Conservation (phyloP, 1,140 invertebrate genomes). For the Hestina assimilis region DNA sequence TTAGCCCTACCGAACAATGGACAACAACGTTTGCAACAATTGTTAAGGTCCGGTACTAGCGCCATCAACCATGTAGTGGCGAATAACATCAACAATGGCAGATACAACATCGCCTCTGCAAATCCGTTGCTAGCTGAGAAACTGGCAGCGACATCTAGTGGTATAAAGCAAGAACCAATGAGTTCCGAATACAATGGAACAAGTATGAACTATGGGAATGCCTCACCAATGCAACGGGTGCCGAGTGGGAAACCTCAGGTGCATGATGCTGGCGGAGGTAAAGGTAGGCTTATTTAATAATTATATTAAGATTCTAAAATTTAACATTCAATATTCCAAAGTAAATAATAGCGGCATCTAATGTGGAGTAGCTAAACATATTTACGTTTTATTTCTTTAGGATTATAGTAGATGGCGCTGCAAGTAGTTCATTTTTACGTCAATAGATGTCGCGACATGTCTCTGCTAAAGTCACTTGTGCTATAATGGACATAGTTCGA, state of each 20-base stretch:
- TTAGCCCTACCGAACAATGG: conserved; percentile 57
- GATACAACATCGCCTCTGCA: conserved; percentile 88
- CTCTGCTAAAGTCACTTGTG: background rate
- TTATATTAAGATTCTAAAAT: background rate
- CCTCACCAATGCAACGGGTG: conserved; percentile 74
- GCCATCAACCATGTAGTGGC: conserved; percentile 71
- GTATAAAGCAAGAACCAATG: conserved; percentile 77
- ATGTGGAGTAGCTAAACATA: conserved; percentile 24
- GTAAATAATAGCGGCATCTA: conserved; percentile 41
- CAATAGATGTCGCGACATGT: conserved; percentile 43
- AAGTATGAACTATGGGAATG: conserved; percentile 73
- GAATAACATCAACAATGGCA: conserved; percentile 80
- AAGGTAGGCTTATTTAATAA: conserved; percentile 61
- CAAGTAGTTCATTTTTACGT: background rate
- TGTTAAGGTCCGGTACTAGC: conserved; percentile 63
- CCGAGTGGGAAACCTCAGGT: conserved; percentile 73
- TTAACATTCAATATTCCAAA: background rate
- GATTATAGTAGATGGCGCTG: conserved; percentile 39
- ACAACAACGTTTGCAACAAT: conserved; percentile 69
- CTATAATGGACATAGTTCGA: background rate
- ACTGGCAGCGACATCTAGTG: conserved; percentile 78
- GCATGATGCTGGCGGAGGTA: conserved; percentile 74
- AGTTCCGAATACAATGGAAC: conserved; percentile 73
- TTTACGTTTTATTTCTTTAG: background rate
- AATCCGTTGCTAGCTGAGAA: conserved; percentile 88